Percentiles rank a stretch among this genome's conserved stretches.
phyloP scores from a whole-genome alignment of 2,888 invertebrate genomes.

The Tiliacea citrago region DNA sequence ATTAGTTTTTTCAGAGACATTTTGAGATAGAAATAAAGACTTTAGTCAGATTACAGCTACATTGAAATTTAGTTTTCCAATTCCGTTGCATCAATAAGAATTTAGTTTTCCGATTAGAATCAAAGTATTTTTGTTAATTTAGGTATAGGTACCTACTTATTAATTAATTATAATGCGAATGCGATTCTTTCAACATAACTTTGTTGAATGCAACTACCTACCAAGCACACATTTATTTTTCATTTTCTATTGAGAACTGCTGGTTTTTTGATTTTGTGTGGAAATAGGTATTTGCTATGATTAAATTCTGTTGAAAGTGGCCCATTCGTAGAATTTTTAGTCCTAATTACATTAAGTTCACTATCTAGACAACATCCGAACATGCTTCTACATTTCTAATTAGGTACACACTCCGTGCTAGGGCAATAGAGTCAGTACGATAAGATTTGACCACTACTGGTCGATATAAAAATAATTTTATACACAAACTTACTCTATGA shows the following conservation, averaged over 20 bases:
- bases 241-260: neutral
- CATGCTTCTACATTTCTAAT: conserved; percentile 41
- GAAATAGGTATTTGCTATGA: neutral
- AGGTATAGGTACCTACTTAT: neutral
- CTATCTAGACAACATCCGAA: conserved; percentile 10
- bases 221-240: neutral
- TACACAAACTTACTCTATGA: conserved; percentile 56
- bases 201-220: neutral
- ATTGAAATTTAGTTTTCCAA: neutral
- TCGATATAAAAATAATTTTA: conserved; percentile 64
- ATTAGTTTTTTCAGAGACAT: neutral
- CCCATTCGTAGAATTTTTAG: neutral
- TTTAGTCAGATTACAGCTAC: neutral
- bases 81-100: neutral
- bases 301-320: conserved; percentile 13
- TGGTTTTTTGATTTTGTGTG: neutral
- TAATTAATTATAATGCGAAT: neutral
- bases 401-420: conserved; percentile 62
- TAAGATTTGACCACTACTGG: conserved; percentile 17
- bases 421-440: conserved; percentile 46
- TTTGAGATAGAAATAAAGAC: conserved; percentile 1
- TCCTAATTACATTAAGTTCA: conserved; percentile 22
- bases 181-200: conserved; percentile 21
- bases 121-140: neutral
- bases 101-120: neutral